Evolutionary conservation across 2,888 invertebrate genomes (phyloP).

Genomic region (Drepanosiphum platanoidis): DNA sequence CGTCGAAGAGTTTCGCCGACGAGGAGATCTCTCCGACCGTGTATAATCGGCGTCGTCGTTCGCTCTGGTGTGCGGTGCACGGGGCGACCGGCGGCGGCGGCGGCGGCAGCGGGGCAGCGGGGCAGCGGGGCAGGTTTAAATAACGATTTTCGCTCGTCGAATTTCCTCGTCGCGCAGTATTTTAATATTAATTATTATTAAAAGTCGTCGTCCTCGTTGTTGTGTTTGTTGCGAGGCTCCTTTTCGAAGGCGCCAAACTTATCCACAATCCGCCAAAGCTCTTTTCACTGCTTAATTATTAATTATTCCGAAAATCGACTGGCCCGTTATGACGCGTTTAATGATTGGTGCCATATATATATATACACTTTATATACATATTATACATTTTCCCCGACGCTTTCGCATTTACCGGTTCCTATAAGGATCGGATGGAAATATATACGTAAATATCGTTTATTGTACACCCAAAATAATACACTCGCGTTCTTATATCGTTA

Average conservation of each 20-base stretch:
- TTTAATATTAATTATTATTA: constrained; percentile 62
- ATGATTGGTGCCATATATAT: constrained; percentile 30
- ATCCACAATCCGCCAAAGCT: constrained; percentile 57
- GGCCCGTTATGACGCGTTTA: constrained; percentile 47
- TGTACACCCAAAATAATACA: no score
- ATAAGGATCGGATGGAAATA: neutral
- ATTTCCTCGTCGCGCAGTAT: constrained; percentile 61
- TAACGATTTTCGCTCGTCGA: constrained; percentile 62
- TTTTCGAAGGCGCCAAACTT: constrained; percentile 62
- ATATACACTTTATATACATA: neutral
- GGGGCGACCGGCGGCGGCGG: constrained; percentile 3
- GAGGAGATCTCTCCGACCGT: constrained; percentile 47
- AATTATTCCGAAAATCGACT: constrained; percentile 62
- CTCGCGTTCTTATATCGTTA: no score
- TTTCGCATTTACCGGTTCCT: neutral
- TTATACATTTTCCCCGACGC: neutral
- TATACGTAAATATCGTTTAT: neutral
- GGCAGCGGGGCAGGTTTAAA: constrained; percentile 50
- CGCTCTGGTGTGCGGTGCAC: neutral
- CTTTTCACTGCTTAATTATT: constrained; percentile 60
- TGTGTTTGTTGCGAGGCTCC: constrained; percentile 37
- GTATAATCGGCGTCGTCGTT: constrained; percentile 32
- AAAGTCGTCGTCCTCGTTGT: constrained; percentile 55
- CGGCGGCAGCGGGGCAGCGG: neutral
- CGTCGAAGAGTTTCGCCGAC: constrained; percentile 49